A percentile compares a stretch with the other conserved stretches of the same genome.
Conservation (phyloP, 2,888 invertebrate genomes). For the Scelioninae gen. 1 region DNA sequence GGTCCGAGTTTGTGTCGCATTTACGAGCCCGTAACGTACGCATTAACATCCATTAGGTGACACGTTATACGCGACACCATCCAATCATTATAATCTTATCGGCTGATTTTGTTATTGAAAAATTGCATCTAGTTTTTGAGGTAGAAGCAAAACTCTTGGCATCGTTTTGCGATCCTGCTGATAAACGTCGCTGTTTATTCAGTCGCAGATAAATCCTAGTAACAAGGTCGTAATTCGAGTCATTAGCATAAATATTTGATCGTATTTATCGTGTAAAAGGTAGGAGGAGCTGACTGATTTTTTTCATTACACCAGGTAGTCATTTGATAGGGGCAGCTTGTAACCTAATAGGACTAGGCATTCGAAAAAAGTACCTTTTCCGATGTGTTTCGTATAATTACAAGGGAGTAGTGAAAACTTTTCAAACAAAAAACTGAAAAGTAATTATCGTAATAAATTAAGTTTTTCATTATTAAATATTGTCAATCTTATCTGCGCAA, state of each 20-base stretch:
- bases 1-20: conserved; percentile 18
- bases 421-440: too few species aligned
- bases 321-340: neutral
- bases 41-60: conserved; percentile 51
- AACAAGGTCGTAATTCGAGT: conserved; percentile 21
- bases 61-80: conserved; percentile 19
- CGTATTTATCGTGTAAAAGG: conserved; percentile 15
- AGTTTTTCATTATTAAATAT: too few species aligned
- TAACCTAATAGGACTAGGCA: neutral
- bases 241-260: conserved; percentile 43
- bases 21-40: conserved; percentile 31
- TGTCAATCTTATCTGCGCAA: too few species aligned
- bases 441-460: too few species aligned
- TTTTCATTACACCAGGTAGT: neutral
- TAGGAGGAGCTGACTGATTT: neutral
- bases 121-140: conserved; percentile 45
- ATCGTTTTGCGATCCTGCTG: conserved; percentile 22
- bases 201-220: conserved; percentile 16
- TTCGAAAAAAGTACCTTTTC: neutral
- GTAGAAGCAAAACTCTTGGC: neutral
- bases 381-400: too few species aligned
- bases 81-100: conserved; percentile 57
- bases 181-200: conserved; percentile 31
- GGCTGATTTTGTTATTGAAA: conserved; percentile 41
- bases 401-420: too few species aligned